Base-by-base conservation (phyloP, 2,113 vertebrate genomes). In the Mastomys coucha region DNA sequence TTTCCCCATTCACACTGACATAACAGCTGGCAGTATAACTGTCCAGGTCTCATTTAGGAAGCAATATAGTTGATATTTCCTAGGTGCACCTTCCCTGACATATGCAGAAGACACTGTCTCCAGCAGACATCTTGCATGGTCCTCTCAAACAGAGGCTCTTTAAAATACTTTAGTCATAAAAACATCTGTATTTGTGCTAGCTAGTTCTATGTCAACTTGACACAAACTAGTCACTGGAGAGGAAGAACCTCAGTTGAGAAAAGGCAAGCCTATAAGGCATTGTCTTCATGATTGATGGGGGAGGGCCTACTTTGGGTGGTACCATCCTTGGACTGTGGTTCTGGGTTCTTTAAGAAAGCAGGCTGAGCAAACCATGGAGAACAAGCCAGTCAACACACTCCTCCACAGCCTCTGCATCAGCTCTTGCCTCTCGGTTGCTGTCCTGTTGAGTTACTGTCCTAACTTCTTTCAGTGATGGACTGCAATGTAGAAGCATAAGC, bases 131-230 rank as follows among this genome's bases (percentile, higher is more conserved):
- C 78, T 12, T 81, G 53, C 12, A 12, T 26, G n/a, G 56, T 60
- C 56, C 22, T 42, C 39, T 65, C 53, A 82, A 92, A 94, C 56
- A 85, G 91, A 91, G 93, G 45, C 42, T 91, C 85, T 56, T 84
- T 90, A 84, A 92, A 91, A 49, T 22, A 89, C 91, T 82, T 69
- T 85, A 60, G 58, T 84, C 53, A 93, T 42, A 77, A 96, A 56
- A 88, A 95, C 90, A n/a, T 65, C n/a, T 58, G 31, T 75, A 81
- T 72, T 20, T n/a, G 78, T 58, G 10, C 31, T 58, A 22, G 53
- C 33, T 81, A 36, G 19, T n/a, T n/a, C 56, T 81, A 58, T n/a
- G 33, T 56, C 78, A 81, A 24, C 19, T 58, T 58, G 17, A 81
- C 33, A 58, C 10, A 81, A 20, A 56, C 78, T 58, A n/a, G 33